Evolutionary conservation across 2,113 vertebrate species (phyloP).

Genomic region (Pelecanus crispus): DNA sequence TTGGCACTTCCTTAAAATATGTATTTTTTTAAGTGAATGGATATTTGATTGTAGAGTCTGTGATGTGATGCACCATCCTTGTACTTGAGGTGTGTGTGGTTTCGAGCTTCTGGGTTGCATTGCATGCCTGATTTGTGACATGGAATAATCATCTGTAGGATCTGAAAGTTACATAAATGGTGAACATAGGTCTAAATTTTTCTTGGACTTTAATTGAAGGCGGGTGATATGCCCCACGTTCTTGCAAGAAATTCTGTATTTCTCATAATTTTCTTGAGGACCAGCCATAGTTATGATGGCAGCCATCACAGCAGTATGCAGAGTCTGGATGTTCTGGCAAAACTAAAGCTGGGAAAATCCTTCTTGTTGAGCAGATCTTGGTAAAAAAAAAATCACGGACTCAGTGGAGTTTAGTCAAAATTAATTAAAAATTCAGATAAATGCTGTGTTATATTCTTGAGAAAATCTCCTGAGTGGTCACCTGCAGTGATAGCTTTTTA

Average conservation of each 20-base stretch:
- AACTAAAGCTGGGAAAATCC: neutral
- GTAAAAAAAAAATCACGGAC: neutral
- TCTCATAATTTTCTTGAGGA: neutral
- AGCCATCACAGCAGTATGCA: neutral
- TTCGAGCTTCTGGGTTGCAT: neutral
- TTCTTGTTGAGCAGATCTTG: neutral
- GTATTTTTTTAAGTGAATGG: neutral
- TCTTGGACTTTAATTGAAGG: neutral
- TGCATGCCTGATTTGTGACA: neutral
- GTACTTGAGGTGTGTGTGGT: neutral
- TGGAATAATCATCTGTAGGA: neutral
- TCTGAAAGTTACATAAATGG: neutral
- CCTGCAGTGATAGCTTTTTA: neutral
- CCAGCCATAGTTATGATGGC: neutral
- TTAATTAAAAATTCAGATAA: neutral
- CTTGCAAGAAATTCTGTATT: neutral
- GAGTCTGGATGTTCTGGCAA: neutral
- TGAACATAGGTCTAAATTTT: neutral
- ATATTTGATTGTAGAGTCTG: neutral
- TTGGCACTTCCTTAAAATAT: neutral
- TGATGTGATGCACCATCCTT: neutral
- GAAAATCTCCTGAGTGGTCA: neutral
- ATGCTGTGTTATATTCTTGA: neutral
- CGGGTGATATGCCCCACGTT: neutral
- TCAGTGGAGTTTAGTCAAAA: neutral